Conservation (phyloP, 2,888 invertebrate genomes). For the Sussaba pulchella region DNA sequence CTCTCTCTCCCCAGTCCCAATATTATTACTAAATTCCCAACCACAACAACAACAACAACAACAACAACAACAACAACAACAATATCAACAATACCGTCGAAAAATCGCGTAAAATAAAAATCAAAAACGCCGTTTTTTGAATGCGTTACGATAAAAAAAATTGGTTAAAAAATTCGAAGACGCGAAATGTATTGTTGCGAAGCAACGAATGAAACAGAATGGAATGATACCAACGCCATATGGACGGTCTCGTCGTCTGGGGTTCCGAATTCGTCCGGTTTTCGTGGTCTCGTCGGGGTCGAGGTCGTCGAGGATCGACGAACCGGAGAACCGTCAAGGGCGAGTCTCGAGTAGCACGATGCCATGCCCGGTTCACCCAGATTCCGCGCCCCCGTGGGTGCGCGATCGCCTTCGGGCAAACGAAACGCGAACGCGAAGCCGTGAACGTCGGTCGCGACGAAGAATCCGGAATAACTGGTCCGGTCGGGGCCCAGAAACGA, state of each 20-base stretch:
- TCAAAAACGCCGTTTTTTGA: background rate
- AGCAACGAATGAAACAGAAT: slow-evolving; percentile 11
- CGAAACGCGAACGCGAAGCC: slow-evolving; percentile 10
- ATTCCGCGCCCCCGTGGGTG: background rate
- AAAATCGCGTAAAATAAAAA: no score
- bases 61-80: background rate
- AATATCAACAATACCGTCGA: no score
- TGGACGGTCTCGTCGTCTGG: slow-evolving; percentile 40
- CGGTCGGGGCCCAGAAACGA: slow-evolving; percentile 34
- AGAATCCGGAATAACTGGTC: slow-evolving; percentile 67
- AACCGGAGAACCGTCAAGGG: slow-evolving; percentile 54
- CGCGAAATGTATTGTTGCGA: background rate
- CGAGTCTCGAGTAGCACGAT: slow-evolving; percentile 63
- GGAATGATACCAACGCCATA: slow-evolving; percentile 63
- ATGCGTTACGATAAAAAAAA: background rate
- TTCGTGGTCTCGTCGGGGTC: slow-evolving; percentile 45
- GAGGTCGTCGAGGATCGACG: slow-evolving; percentile 53
- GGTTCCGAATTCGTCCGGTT: slow-evolving; percentile 40
- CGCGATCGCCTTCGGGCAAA: background rate
- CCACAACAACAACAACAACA: slow-evolving; percentile 12
- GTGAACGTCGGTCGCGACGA: slow-evolving; percentile 32
- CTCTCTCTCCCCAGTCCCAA: background rate
- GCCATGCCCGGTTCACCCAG: slow-evolving; percentile 51
- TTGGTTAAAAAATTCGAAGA: background rate
- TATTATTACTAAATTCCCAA: background rate